These are phyloP conservation scores for Tiliacea citrago DNA, from an alignment of 2,888 invertebrate species.

Conservation along the genomic window DNA sequence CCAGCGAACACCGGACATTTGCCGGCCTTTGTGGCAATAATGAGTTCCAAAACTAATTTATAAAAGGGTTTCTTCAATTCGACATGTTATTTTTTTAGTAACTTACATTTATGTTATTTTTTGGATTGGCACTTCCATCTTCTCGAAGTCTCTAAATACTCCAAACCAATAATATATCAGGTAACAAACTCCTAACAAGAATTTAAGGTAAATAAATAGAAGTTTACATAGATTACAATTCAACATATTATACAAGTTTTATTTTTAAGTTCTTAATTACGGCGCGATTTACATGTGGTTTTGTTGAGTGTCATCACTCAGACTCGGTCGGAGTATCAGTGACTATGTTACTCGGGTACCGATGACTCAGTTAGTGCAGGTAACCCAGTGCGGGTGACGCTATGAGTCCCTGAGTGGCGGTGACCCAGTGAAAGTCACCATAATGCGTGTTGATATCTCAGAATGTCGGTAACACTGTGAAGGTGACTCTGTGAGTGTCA, in stretches of 20 bases:
- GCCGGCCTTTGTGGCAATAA: slow-evolving; percentile 43
- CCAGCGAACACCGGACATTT: slow-evolving; percentile 61
- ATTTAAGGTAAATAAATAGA: slow-evolving; percentile 64
- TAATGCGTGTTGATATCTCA: too few species aligned
- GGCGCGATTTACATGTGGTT: not conserved
- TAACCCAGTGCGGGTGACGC: not conserved
- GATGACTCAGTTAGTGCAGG: slow-evolving; percentile 4
- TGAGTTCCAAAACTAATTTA: slow-evolving; percentile 54
- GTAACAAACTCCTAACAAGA: slow-evolving; percentile 67
- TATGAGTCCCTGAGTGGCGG: not conserved
- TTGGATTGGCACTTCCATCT: slow-evolving; percentile 54
- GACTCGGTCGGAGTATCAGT: not conserved
- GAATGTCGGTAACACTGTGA: not conserved
- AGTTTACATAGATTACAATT: slow-evolving; percentile 61
- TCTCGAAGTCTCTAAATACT: slow-evolving; percentile 24
- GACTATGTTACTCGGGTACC: slow-evolving; percentile 9
- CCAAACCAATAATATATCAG: slow-evolving; percentile 58
- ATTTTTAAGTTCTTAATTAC: slow-evolving; percentile 36
- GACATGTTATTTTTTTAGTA: slow-evolving; percentile 18
- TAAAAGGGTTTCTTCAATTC: slow-evolving; percentile 29
- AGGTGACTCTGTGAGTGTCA: not conserved
- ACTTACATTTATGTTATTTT: slow-evolving; percentile 38
- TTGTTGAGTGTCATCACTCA: not conserved
- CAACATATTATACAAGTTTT: slow-evolving; percentile 45
- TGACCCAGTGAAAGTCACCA: not conserved